Conservation (phyloP, 2,113 vertebrate genomes). For the Andinoacara biseriatus region DNA sequence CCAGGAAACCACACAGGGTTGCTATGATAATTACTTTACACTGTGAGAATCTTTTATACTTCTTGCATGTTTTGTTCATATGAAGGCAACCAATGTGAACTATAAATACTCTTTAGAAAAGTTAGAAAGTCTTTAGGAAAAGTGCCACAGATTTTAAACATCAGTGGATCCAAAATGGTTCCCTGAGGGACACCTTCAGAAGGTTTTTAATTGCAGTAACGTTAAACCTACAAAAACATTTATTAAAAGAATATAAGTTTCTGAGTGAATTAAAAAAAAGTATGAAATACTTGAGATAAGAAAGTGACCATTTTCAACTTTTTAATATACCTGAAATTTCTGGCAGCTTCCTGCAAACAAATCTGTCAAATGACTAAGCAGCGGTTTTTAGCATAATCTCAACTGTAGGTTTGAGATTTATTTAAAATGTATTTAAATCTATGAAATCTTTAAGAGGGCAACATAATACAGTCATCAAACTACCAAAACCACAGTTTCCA, state of each 20-base stretch:
- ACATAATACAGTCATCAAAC: no score
- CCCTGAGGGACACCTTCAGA: slow-evolving; percentile 33
- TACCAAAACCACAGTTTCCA: neutral
- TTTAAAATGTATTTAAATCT: neutral
- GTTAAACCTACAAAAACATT: neutral
- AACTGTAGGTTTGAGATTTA: neutral
- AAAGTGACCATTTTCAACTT: neutral
- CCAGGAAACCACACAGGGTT: neutral
- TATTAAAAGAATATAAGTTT: neutral
- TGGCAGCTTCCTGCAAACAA: neutral
- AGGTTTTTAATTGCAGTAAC: neutral
- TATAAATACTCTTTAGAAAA: slow-evolving; percentile 12
- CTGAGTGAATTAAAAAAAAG: neutral
- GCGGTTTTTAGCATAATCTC: neutral
- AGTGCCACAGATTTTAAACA: slow-evolving; percentile 4
- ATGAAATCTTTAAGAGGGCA: no score
- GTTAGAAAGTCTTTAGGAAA: neutral
- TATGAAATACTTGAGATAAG: neutral
- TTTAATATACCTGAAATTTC: neutral
- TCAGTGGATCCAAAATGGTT: slow-evolving; percentile 16
- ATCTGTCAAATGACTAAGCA: neutral
- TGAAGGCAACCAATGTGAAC: slow-evolving; percentile 7
- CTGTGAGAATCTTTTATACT: neutral
- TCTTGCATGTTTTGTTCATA: slow-evolving; percentile 4
- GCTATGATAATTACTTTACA: neutral